Evolutionary conservation across 2,797 vertebrate species (phyloP), one percentile per base, ranked within the genome.

Genomic region (Sebastes iracundus): DNA sequence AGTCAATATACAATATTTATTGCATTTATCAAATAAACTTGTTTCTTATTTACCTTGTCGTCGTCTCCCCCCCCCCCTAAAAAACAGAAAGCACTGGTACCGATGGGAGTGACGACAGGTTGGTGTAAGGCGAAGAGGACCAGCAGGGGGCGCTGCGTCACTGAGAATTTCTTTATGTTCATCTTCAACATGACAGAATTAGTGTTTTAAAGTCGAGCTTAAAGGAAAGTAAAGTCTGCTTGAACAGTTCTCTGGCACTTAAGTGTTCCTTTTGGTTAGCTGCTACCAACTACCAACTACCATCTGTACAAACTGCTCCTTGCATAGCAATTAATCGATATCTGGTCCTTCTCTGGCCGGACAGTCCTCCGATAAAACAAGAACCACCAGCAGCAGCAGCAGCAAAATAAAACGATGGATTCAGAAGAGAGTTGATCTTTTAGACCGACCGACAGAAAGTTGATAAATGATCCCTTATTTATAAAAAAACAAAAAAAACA

Each of bases 1-100:
- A 33, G 94, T 92, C 93, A 96, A 96, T 94, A 93, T 92, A 96
- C 93, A 94, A 93, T 93, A 94, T 91, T 92, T 96, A 94, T 96
- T 94, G 94, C 93, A 92, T 95, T 95, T 94, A 93, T 93, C 88
- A 94, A 92, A 93, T 92, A 94, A 81, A 92, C 86, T 86, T 60
- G 66, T 80, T 86, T 90, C 67, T 86, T 90, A 87, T 93, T 91
- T 83, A 88, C 76, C 78, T 84, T 84, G 92, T 93, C 66, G 56
- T 72, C 62, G 80, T 72, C 13, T 14, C 73, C 61, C 68, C 73
- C 78, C 14, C 42, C 14, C 14, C 60, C 13, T 28, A 38, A 71
- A 61, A 79, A 70, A 90, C 87, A 59, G 59, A 77, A 61, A 55
- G 75, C 83, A 87, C 92, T 77, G 83, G 95, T 95, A 94, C 94